These are phyloP conservation scores for Mesocricetus auratus DNA, from an alignment of 2,113 vertebrate species.

Conservation along the genomic window DNA sequence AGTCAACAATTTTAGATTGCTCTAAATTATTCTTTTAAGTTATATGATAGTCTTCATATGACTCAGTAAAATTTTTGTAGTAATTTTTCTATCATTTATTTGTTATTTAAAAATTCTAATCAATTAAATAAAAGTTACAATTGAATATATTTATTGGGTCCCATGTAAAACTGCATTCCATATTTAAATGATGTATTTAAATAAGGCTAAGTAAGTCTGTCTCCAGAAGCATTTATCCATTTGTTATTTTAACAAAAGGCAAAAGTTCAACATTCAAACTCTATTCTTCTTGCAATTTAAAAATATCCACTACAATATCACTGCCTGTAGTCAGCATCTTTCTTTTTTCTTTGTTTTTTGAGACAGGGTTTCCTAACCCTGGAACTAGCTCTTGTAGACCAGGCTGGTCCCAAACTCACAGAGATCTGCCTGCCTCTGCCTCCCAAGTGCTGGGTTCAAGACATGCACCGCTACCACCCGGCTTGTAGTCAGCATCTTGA, in stretches of 20 bases:
- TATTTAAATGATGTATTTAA: background rate
- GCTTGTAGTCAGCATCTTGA: background rate
- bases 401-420: too few species aligned
- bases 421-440: too few species aligned
- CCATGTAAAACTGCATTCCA: background rate
- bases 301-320: background rate
- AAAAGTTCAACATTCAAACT: background rate
- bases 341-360: too few species aligned
- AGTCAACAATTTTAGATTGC: constrained; percentile 29
- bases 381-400: too few species aligned
- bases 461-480: too few species aligned
- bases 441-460: too few species aligned
- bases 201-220: background rate
- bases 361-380: too few species aligned
- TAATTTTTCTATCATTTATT: background rate
- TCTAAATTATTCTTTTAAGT: constrained; percentile 36
- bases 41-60: constrained; percentile 33
- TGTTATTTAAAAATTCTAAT: background rate
- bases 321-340: background rate
- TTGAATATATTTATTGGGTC: background rate
- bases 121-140: background rate
- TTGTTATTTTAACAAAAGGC: background rate
- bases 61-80: constrained; percentile 35
- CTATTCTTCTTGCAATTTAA: background rate
- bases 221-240: background rate